phyloP scores from a whole-genome alignment of 2,113 vertebrate species.

The Heterochromis multidens region DNA sequence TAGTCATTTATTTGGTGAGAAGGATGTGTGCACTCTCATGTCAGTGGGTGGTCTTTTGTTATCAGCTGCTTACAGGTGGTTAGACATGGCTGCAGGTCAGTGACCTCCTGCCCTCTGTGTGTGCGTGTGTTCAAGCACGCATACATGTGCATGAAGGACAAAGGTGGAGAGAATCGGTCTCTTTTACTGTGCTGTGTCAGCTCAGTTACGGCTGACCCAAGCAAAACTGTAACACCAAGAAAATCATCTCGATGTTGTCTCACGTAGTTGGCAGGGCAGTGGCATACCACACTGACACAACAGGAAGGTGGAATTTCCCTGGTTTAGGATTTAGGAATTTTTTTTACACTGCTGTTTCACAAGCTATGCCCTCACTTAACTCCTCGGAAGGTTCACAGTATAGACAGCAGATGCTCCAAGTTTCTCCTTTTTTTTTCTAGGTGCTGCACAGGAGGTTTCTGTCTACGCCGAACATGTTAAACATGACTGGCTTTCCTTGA shows the following conservation, averaged over 20 bases:
- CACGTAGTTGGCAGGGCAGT: not conserved
- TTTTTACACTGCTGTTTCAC: not conserved
- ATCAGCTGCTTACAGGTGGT: slow-evolving; percentile 57
- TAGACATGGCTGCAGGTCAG: slow-evolving; percentile 30
- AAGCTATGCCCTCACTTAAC: not conserved
- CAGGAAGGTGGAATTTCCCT: slow-evolving; percentile 30
- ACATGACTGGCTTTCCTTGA: not conserved
- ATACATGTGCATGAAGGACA: not conserved
- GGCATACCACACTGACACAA: slow-evolving; percentile 2
- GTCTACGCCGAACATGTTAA: not conserved
- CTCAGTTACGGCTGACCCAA: slow-evolving; percentile 20
- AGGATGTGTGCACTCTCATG: not conserved
- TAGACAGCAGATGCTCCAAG: not conserved
- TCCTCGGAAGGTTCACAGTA: not conserved
- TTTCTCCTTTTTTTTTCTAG: not conserved
- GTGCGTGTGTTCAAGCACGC: not conserved
- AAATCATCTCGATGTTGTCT: not conserved
- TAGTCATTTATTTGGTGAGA: not conserved
- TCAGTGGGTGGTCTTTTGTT: slow-evolving; percentile 55
- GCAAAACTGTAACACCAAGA: slow-evolving; percentile 19
- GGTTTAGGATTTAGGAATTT: not conserved
- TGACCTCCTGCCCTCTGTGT: slow-evolving; percentile 21
- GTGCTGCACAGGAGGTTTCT: not conserved
- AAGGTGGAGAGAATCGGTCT: not conserved
- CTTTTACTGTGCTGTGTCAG: not conserved